phyloP scores from a whole-genome alignment of 1,140 invertebrate genomes.

The Drosophila athabasca region DNA sequence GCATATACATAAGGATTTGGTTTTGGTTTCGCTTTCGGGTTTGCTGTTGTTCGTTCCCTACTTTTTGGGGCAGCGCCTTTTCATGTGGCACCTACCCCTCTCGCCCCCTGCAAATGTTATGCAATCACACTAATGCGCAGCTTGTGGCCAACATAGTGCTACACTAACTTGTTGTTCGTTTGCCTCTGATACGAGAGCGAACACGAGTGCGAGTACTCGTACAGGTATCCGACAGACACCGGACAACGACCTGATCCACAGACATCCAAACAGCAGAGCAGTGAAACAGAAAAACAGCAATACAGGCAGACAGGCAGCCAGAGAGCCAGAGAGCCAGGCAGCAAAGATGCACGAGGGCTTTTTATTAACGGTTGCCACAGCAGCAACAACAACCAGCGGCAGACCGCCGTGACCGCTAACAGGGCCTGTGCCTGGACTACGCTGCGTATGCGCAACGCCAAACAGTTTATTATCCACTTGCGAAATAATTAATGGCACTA shows the following conservation, averaged over 20 bases:
- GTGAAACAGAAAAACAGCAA: not conserved
- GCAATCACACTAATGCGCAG: constrained; percentile 80
- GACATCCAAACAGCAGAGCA: constrained; percentile 15
- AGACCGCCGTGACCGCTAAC: constrained; percentile 38
- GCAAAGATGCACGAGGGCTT: constrained; percentile 32
- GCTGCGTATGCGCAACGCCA: constrained; percentile 50
- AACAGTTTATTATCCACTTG: constrained; percentile 37
- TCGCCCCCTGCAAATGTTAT: constrained; percentile 51
- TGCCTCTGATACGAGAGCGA: constrained; percentile 10
- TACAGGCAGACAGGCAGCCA: constrained; percentile 5
- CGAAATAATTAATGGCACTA: constrained; percentile 44
- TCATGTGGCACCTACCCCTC: constrained; percentile 19
- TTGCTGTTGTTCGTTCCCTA: constrained; percentile 25
- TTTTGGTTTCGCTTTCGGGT: constrained; percentile 53
- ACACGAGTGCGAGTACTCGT: constrained; percentile 9
- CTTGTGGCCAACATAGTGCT: constrained; percentile 55
- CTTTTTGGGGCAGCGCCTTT: constrained; percentile 15
- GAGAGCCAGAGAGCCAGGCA: constrained; percentile 8
- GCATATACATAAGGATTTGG: constrained; percentile 70
- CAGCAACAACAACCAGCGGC: constrained; percentile 34
- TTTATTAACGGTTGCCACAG: constrained; percentile 71
- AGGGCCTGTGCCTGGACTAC: constrained; percentile 10
- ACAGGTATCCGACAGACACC: constrained; percentile 1
- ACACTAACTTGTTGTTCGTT: constrained; percentile 1
- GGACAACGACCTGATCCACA: constrained; percentile 40